Conservation (phyloP, 2,797 vertebrate genomes). For the Artibeus jamaicensis region DNA sequence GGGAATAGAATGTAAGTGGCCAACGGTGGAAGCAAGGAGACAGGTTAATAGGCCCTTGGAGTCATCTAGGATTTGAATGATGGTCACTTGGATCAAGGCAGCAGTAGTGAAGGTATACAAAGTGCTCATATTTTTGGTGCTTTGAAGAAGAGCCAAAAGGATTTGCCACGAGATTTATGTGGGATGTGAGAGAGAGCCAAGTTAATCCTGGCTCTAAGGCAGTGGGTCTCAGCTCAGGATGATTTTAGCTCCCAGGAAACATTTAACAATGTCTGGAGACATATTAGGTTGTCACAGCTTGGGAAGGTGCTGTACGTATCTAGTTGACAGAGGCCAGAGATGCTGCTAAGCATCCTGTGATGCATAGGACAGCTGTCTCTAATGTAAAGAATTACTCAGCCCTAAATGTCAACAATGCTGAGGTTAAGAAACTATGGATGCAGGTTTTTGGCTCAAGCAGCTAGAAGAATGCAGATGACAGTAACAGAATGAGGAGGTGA, state of each 20-base stretch:
- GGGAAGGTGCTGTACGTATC: background rate
- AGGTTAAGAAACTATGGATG: background rate
- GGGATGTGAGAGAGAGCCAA: background rate
- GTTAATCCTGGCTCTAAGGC: background rate
- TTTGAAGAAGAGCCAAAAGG: background rate
- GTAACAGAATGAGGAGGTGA: background rate
- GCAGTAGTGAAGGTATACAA: background rate
- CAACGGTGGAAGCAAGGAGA: background rate
- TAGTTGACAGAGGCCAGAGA: background rate
- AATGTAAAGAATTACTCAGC: background rate
- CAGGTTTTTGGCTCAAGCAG: background rate
- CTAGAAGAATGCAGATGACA: background rate
- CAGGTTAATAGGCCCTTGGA: background rate
- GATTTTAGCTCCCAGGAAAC: background rate
- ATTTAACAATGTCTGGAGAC: background rate
- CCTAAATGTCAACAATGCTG: background rate
- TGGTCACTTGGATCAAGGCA: background rate
- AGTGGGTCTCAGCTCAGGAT: background rate
- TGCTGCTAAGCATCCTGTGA: background rate
- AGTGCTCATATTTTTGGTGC: background rate
- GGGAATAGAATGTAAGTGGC: background rate
- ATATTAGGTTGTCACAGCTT: background rate
- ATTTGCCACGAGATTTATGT: background rate
- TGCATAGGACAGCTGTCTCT: background rate
- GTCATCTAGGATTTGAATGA: background rate